Evolutionary conservation across 30 jellyfish, hydroid and myxozoan species (phyloP), one percentile per base, ranked within the genome.

Genomic region (Chrysaora quinquecirrha): DNA sequence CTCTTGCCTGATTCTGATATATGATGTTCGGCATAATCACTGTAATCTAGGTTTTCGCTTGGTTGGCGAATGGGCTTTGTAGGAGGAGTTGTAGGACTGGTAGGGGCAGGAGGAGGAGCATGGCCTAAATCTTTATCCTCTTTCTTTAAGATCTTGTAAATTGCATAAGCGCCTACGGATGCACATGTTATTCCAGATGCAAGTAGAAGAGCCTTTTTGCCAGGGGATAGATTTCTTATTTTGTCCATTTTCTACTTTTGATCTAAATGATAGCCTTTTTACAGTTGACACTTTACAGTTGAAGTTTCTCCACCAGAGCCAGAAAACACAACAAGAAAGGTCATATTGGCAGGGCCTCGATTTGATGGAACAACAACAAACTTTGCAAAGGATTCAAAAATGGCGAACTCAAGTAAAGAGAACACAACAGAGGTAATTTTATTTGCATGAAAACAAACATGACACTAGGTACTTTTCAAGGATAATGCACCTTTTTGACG

Each of bases 41-140:
- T 27, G 4, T 67, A 69, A 58, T 82, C 92, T 28, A 27, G 21
- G 49, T 82, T 68, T 69, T 82, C 92, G 35, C 60, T 65, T 70
- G 85, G 85, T 25, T 33, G 71, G 20, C 70, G 34, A 25, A 9
- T 10, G 20, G 21, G 2, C 3, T n/a, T 35, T 7, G 2, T 48
- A 22, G 49, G 21, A 14, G 50, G 19, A 1, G 30, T 24, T 6
- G 21, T 24, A 9, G 43, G 48, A 63, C 23, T 14, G 9, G 50
- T 48, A 48, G 20, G 20, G n/a, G 70, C 9, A 56, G 28, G 70
- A n/a, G 3, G 21, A 56, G 31, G 28, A n/a, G 3, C 3, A 56
- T 3, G n/a, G n/a, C 22, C 50, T 11, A 7, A 7, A 25, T 28
- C 21, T 9, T 46, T 66, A 12, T 66, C 52, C 1, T 11, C 23